Base-by-base conservation (phyloP, 2,888 invertebrate species). In the Watsonalla cultraria region DNA sequence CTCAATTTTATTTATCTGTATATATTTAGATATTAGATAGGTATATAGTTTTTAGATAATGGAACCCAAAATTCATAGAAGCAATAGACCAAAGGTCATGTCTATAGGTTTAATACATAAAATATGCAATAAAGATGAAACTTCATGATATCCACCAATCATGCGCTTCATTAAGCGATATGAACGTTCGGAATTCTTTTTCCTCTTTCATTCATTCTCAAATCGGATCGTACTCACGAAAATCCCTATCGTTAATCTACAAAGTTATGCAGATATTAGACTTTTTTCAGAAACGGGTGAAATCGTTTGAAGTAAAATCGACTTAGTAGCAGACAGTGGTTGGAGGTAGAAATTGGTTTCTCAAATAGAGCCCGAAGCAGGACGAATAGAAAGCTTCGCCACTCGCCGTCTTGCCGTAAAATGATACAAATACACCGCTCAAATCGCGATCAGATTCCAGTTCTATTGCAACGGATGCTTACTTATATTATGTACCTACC, bases 351-450 rank as follows among this genome's bases (percentile, higher is more conserved):
- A 82, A 86, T 88, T 84, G 84, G 76, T 86, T 87, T 86, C 80
- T 69, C 74, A 72, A 78, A 78, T 76, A 70, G 74, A 68, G 72
- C 65, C 65, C 67, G 65, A 56, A 61, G 66, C 63, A 61, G 53
- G 53, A 60, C 56, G 57, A 61, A 64, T 67, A 66, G 64, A 62
- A 65, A 62, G 62, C 62, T 66, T 60, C 66, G 65, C 60, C 58
- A 66, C 66, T 64, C 83, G 78, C 82, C 84, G 82, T 80, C 77
- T 76, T 77, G 69, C 77, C 84, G 82, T 83, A 80, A 87, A 88
- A 88, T 84, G 76, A 84, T 82, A 84, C 85, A 42, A 7, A 82
- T 85, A 84, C 82, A 80, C 74, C 76, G 79, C 66, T 84, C 80
- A 82, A 88, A 87, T 82, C 80, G 76, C 74, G 77, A 83, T 81